A percentile compares a stretch with the other conserved stretches of the same genome.
These are phyloP conservation scores for Clarias batrachus DNA, from an alignment of 2,113 vertebrate species.

Conservation along the genomic window DNA sequence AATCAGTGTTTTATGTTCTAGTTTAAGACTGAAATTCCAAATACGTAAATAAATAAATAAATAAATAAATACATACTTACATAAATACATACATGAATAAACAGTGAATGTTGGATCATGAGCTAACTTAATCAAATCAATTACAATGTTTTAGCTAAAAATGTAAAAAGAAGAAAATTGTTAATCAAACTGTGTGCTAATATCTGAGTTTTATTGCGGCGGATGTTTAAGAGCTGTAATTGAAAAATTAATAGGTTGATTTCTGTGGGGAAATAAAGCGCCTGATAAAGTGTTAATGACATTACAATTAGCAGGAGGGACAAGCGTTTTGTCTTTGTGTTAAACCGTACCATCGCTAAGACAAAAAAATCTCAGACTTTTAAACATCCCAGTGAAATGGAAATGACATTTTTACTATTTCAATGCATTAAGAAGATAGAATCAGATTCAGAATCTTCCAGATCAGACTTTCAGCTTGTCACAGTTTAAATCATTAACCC, in stretches of 20 bases:
- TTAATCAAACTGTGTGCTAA: constrained; percentile 54
- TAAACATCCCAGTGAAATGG: neutral
- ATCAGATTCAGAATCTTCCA: neutral
- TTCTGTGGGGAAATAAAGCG: constrained; percentile 53
- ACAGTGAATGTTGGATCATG: neutral
- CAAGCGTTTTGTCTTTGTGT: constrained; percentile 29
- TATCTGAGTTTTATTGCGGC: constrained; percentile 39
- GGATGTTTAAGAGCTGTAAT: constrained; percentile 50
- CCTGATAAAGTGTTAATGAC: constrained; percentile 48
- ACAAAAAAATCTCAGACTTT: constrained; percentile 5
- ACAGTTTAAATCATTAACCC: neutral
- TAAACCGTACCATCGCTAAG: neutral
- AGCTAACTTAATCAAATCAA: constrained; percentile 38
- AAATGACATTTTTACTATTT: neutral
- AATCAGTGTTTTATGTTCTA: constrained; percentile 38
- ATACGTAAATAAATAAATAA: neutral
- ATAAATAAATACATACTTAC: neutral
- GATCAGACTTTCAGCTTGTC: neutral
- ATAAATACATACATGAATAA: neutral
- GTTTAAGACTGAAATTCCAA: constrained; percentile 46
- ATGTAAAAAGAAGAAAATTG: constrained; percentile 48
- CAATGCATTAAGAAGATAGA: neutral
- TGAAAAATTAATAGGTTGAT: constrained; percentile 59
- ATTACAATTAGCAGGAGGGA: constrained; percentile 41
- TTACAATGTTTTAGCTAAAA: constrained; percentile 48